Evolutionary conservation across 2,113 vertebrate genomes (phyloP), one percentile per base, ranked within the genome.

Genomic region (Cheilinus undulatus): DNA sequence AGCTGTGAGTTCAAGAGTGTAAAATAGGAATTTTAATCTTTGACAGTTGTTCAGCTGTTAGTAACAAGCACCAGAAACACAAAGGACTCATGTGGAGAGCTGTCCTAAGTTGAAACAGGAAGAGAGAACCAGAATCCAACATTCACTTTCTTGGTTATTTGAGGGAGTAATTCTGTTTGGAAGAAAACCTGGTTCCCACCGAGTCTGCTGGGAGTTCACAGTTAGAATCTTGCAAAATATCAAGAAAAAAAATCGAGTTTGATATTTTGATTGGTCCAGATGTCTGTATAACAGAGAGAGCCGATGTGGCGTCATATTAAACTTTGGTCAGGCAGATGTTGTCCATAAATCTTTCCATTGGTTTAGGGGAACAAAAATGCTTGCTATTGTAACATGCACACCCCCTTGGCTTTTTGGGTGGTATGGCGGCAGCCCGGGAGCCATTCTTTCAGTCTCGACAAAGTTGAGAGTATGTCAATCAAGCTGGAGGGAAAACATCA

Each of bases 271-370:
- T 63, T 3, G n/a, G 4, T 69, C 12, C 59, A 71, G 19, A 54
- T 61, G 50, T 51, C 42, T 24, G 27, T 17, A 9, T 17, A 23
- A 43, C 27, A 51, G 22, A 13, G 7, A 20, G 20, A 27, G 26
- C 17, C 12, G 3, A n/a, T 24, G 46, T 58, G n/a, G 20, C 0
- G 1, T 51, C 9, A 7, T 43, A 3, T 32, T 15, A 11, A 34
- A 60, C 46, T 58, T 73, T 50, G 17, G 7, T 43, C 43, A 20
- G 15, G 45, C 43, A 65, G 62, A 66, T 58, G 36, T 32, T 32
- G 30, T 32, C 27, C 22, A 22, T 32, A 57, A 56, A 58, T 36
- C 6, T 36, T 6, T 6, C 11, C 32, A 36, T 30, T 30, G 32
- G 32, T 30, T 32, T 32, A 9, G 13, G 9, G 13, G 3, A 36